A percentile compares a stretch with the other conserved stretches of the same genome.
These are phyloP conservation scores for Tichodroma muraria DNA, from an alignment of 2,113 vertebrate species.

Conservation along the genomic window DNA sequence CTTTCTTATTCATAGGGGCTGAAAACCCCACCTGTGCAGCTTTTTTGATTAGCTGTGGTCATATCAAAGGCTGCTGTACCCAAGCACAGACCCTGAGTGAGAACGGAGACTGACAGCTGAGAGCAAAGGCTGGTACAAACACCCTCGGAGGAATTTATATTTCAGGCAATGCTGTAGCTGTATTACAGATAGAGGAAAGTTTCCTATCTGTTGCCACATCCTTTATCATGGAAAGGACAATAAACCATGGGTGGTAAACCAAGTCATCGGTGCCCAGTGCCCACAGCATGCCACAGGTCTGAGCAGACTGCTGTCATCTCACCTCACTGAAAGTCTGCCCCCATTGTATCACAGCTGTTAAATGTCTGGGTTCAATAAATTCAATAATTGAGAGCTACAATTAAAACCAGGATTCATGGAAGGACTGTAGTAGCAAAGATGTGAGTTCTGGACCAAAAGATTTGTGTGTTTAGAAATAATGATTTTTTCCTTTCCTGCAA, in stretches of 20 bases:
- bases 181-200: not conserved
- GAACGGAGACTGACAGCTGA: not conserved
- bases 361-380: not conserved
- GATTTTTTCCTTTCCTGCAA: not conserved
- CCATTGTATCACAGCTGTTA: not conserved
- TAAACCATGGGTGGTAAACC: slow-evolving; percentile 8
- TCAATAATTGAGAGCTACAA: not conserved
- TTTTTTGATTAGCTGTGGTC: slow-evolving; percentile 24
- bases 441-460: not conserved
- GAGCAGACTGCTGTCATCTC: not conserved
- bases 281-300: not conserved
- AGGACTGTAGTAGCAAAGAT: not conserved
- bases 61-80: slow-evolving; percentile 2
- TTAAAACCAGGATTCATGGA: not conserved
- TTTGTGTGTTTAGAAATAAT: not conserved
- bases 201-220: not conserved
- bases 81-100: not conserved
- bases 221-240: not conserved
- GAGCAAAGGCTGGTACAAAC: slow-evolving; percentile 21
- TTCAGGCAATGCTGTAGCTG: not conserved
- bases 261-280: not conserved
- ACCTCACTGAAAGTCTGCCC: not conserved
- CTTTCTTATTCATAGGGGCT: slow-evolving; percentile 18
- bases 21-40: not conserved
- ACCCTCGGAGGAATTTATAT: not conserved